Percentiles rank a stretch among this genome's conserved stretches.
Evolutionary conservation across 2,888 invertebrate genomes (phyloP).

Genomic region (Pemphredon lugubris): DNA sequence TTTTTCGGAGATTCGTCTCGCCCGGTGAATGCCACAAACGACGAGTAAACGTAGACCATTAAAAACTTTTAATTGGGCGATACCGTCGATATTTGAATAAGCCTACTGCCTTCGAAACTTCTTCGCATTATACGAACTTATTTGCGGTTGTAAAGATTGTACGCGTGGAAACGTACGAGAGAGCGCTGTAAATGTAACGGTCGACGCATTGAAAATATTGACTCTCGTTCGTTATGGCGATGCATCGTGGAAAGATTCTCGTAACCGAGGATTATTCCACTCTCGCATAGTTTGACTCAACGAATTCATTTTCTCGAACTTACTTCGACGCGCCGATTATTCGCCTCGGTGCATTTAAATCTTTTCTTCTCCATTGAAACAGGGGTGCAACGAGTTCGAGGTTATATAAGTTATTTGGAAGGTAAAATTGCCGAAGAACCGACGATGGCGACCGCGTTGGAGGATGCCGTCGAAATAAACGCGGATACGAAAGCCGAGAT

Average conservation of each 20-base stretch:
- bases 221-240: no score
- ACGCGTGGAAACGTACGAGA: no score
- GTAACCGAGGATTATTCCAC: no score
- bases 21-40: not conserved
- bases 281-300: not conserved
- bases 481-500: conserved; percentile 44
- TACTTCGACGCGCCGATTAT: not conserved
- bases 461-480: conserved; percentile 18
- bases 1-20: no score
- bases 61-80: conserved; percentile 46
- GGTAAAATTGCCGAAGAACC: conserved; percentile 67
- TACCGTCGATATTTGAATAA: conserved; percentile 30
- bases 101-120: conserved; percentile 9
- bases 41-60: conserved; percentile 31
- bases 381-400: conserved; percentile 67
- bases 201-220: no score
- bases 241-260: no score
- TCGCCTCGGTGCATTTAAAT: not conserved
- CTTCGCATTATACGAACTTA: no score
- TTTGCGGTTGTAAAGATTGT: no score
- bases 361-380: conserved; percentile 1
- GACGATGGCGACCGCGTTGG: conserved; percentile 41
- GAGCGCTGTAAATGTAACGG: no score
- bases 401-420: conserved; percentile 62
- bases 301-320: not conserved